Base-by-base conservation (phyloP, 1,140 invertebrate genomes). In the Hermetia illucens region DNA sequence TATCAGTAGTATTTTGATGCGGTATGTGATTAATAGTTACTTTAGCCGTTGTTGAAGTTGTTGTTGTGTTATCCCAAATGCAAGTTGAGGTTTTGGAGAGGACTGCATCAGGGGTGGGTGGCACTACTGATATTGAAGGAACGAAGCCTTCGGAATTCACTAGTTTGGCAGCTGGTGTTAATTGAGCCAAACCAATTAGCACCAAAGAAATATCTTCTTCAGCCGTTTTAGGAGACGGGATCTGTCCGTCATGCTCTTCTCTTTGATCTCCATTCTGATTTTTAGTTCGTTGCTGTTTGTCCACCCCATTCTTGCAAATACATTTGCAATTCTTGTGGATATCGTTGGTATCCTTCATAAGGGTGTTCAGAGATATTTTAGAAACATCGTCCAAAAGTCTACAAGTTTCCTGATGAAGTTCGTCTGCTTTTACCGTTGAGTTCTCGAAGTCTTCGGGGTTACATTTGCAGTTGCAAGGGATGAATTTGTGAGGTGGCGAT, bases 101-200 rank as follows among this genome's bases (percentile, higher is more conserved):
- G 16, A 51, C 44, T 1, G 64, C 68, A 44, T 82, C 77, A 2
- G 80, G 79, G 3, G 79, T 83, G 10, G 81, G 77, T 33, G 81
- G 80, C 16, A 80, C 66, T 19, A 84, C 75, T 12, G 79, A 69
- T 49, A 83, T 83, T 54, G 76, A 74, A 15, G 77, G 77, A 31
- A 73, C 59, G 34, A 61, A 61, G 34, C 62, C 65, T 58, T 71
- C 72, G 56, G 73, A 66, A 58, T 70, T 70, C 61, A 72, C 72
- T 43, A 72, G 61, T 60, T 66, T 71, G 43, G 69, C 72, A 44
- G 66, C 72, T 46, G 69, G 72, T 45, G 72, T 74, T 8, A 72
- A 69, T 31, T 72, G 71, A n/a, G 69, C 69, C 35, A 76, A 49
- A 10, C 74, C 74, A 55, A 75, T 73, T 19, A 77, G 52, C 63